Conservation (phyloP, 2,888 invertebrate genomes). For the Chirona hameri region DNA sequence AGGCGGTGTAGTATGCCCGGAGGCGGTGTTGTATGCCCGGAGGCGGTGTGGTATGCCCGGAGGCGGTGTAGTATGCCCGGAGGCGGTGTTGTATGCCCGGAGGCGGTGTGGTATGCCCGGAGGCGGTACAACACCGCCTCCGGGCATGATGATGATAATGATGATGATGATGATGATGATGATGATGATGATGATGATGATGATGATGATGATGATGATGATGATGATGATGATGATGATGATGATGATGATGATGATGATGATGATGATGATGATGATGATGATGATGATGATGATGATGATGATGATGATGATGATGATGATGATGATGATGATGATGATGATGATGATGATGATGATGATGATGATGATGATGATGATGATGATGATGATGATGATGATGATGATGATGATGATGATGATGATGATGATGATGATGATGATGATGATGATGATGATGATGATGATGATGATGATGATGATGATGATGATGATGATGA, state of each 20-base stretch:
- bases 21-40: no score
- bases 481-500: constrained; percentile 28
- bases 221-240: constrained; percentile 25
- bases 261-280: constrained; percentile 23
- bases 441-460: constrained; percentile 24
- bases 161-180: constrained; percentile 25
- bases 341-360: constrained; percentile 12
- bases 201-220: constrained; percentile 27
- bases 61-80: no score
- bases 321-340: constrained; percentile 2
- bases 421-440: neutral
- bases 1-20: no score
- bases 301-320: constrained; percentile 28
- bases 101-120: no score
- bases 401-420: constrained; percentile 29
- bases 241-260: constrained; percentile 9
- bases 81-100: no score
- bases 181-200: constrained; percentile 25
- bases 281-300: constrained; percentile 22
- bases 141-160: neutral
- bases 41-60: no score
- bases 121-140: no score
- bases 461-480: constrained; percentile 25
- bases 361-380: constrained; percentile 27
- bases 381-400: constrained; percentile 2